phyloP scores from a whole-genome alignment of 1,140 invertebrate species.

The Sinonovacula constricta region DNA sequence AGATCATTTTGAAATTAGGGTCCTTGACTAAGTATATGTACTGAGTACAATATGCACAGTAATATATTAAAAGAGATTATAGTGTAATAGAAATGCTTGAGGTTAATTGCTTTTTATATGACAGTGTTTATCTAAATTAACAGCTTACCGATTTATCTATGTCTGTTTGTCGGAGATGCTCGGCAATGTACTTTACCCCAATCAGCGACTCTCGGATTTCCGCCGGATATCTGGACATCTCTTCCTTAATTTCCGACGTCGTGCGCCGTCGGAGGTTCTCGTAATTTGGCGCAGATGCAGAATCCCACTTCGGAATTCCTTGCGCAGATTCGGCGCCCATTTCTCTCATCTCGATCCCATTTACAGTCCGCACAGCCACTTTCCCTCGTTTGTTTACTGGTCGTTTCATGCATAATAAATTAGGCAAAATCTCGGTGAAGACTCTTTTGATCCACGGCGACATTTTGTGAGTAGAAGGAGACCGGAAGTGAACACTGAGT shows the following conservation, averaged over 20 bases:
- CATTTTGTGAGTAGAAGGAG: slow-evolving; percentile 77
- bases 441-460: slow-evolving; percentile 76
- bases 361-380: background rate
- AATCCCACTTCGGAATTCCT: slow-evolving; percentile 13
- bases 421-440: slow-evolving; percentile 77
- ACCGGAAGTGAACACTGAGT: slow-evolving; percentile 77
- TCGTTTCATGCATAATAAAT: slow-evolving; percentile 76
- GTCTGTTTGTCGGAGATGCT: slow-evolving; percentile 89
- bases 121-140: too few relatives aligned
- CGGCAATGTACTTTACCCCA: slow-evolving; percentile 96
- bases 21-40: too few relatives aligned
- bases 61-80: too few relatives aligned
- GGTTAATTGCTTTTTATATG: too few relatives aligned
- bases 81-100: too few relatives aligned
- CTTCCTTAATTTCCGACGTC: slow-evolving; percentile 1
- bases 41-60: too few relatives aligned
- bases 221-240: slow-evolving; percentile 76
- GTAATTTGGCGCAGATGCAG: slow-evolving; percentile 2
- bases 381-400: slow-evolving; percentile 52
- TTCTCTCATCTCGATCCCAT: slow-evolving; percentile 12
- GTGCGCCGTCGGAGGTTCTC: slow-evolving; percentile 13
- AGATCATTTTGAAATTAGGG: too few relatives aligned
- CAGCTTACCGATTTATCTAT: slow-evolving; percentile 67
- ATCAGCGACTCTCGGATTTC: slow-evolving; percentile 93
- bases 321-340: background rate